Conservation (phyloP, 2,797 vertebrate species). For the Sciurus carolinensis region DNA sequence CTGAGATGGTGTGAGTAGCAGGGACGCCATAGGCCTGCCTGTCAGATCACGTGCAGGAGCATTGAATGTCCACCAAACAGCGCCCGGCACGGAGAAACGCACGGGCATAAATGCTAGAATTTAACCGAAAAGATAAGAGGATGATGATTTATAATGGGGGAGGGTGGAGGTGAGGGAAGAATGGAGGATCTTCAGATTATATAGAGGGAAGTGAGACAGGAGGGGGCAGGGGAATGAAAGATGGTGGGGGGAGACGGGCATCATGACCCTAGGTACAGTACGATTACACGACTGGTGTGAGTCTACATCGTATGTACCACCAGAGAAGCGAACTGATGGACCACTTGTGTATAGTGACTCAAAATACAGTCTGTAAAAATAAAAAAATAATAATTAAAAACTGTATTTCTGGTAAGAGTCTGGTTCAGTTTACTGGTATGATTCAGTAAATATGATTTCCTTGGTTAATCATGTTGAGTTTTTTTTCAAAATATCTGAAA, state of each 20-base stretch:
- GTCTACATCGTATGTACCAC: no score
- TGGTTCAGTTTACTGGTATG: neutral
- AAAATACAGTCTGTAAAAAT: no score
- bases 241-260: no score
- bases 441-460: neutral
- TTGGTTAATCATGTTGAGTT: neutral
- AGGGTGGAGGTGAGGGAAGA: no score
- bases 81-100: rapidly evolving
- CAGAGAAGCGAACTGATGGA: no score
- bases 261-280: no score
- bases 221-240: no score
- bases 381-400: neutral
- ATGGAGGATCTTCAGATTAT: no score
- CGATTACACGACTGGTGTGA: no score
- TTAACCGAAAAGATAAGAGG: neutral
- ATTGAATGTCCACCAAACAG: neutral
- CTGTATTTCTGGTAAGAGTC: neutral
- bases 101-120: neutral
- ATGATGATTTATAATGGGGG: no score
- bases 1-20: neutral
- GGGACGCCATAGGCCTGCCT: neutral
- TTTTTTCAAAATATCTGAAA: neutral
- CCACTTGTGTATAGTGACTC: no score
- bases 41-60: neutral
- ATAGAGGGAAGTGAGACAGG: no score